Conservation (phyloP, 2,888 invertebrate species). For the Spodoptera picta region DNA sequence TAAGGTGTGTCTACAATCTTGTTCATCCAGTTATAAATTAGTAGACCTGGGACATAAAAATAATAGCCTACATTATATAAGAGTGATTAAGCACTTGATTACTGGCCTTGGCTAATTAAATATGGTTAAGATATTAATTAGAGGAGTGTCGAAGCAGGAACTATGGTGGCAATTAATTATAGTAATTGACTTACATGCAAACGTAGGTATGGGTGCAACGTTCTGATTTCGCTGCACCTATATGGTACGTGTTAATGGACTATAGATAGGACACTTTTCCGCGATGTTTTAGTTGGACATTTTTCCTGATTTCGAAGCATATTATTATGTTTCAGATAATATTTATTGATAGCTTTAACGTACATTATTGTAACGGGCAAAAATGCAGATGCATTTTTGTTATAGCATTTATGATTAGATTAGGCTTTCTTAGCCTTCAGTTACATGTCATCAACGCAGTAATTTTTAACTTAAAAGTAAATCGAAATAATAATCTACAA, state of each 20-base stretch:
- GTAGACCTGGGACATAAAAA: slow-evolving; percentile 20
- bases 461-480: too few relatives aligned
- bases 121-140: slow-evolving; percentile 33
- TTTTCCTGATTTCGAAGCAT: not conserved
- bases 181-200: slow-evolving; percentile 27
- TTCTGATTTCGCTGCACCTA: slow-evolving; percentile 28
- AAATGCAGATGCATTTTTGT: too few relatives aligned
- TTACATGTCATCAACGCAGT: too few relatives aligned
- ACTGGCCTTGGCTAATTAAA: slow-evolving; percentile 38
- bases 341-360: too few relatives aligned
- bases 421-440: too few relatives aligned
- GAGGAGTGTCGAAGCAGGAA: slow-evolving; percentile 46
- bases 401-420: too few relatives aligned
- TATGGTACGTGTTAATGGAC: slow-evolving; percentile 1
- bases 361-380: too few relatives aligned
- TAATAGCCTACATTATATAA: slow-evolving; percentile 22
- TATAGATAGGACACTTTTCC: slow-evolving; percentile 3
- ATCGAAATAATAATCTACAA: too few relatives aligned
- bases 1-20: slow-evolving; percentile 9
- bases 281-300: slow-evolving; percentile 8
- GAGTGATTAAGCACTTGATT: slow-evolving; percentile 21
- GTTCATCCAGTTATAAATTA: slow-evolving; percentile 3
- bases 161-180: slow-evolving; percentile 31
- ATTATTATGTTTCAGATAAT: too few relatives aligned
- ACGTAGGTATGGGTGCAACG: slow-evolving; percentile 29